Evolutionary conservation across 2,888 invertebrate genomes (phyloP), one percentile per base, ranked within the genome.

Genomic region (Drosophila koepferae): DNA sequence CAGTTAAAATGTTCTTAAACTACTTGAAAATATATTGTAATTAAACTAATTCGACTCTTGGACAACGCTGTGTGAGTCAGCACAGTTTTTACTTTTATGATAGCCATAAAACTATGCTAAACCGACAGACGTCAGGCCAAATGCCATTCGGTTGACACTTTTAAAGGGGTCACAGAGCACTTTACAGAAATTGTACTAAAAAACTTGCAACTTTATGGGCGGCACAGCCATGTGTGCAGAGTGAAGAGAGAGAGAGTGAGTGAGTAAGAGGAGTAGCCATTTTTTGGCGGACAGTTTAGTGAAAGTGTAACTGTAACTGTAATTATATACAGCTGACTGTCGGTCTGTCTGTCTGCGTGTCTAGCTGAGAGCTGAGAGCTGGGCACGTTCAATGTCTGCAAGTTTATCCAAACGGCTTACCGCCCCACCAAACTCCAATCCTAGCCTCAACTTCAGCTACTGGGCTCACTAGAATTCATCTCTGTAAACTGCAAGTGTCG

Each of bases 271-370:
- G 34, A 34, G n/a, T 6, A 14, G 34, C 12, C 12, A 36, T 68
- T 71, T 58, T 74, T 65, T 74, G 73, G 55, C 68, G 55, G 55
- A 56, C 77, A 77, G 70, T 74, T 76, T 64, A 90, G 90, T 89
- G 87, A 90, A 87, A 87, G 90, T 90, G 87, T 90, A 90, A 86
- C 89, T 89, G 84, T 76, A 78, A 86, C 87, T 86, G 89, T 86
- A 86, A 90, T 86, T 86, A 90, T 89, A 89, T 81, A 83, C 87
- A 89, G 84, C 62, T 72, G 71, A 34, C 61, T 63, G 74, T 23
- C 20, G 1, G n/a, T n/a, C 20, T 20, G 23, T 74, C 49, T 65
- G 55, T 68, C 54, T 82, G 62, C 56, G 49, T 76, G 48, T 63
- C 61, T 63, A 41, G 40, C 58, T 48, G 55, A 28, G 56, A 41